Conservation (phyloP, 2,888 invertebrate genomes). For the Hemaris fuciformis region DNA sequence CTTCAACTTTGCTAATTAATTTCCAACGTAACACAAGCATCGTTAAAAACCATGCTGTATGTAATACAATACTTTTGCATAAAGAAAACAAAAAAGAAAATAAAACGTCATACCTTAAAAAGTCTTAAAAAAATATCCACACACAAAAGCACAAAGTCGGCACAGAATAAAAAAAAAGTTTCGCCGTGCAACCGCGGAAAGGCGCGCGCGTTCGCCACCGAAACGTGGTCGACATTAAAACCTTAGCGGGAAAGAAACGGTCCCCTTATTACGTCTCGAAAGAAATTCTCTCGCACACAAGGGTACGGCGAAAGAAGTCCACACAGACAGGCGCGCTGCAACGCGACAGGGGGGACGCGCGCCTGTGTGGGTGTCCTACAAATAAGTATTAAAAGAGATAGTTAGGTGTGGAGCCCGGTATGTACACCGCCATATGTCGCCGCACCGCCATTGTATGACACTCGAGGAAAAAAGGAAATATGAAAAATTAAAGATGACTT, state of each 20-base stretch:
- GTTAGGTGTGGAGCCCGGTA: constrained; percentile 70
- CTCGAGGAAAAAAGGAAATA: neutral
- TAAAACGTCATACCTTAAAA: constrained; percentile 21
- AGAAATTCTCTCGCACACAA: constrained; percentile 79
- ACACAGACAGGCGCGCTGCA: constrained; percentile 66
- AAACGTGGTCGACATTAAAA: constrained; percentile 82
- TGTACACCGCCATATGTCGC: constrained; percentile 52
- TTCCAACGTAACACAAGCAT: constrained; percentile 31
- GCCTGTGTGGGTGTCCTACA: constrained; percentile 66
- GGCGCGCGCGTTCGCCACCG: constrained; percentile 79
- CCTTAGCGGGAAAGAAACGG: constrained; percentile 81
- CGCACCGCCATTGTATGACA: constrained; percentile 22
- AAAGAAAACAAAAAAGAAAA: neutral
- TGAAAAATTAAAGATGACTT: neutral
- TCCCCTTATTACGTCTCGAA: constrained; percentile 82
- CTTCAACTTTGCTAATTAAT: constrained; percentile 51
- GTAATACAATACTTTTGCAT: neutral
- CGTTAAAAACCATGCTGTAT: neutral
- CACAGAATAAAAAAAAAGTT: constrained; percentile 55
- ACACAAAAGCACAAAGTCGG: constrained; percentile 53
- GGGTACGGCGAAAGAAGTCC: constrained; percentile 71
- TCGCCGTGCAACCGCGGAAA: constrained; percentile 66
- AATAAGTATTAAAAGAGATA: constrained; percentile 81
- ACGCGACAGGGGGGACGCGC: constrained; percentile 62
- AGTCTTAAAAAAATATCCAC: constrained; percentile 32